These are phyloP conservation scores for Decapterus maruadsi DNA, from an alignment of 2,797 vertebrate genomes.

Conservation along the genomic window DNA sequence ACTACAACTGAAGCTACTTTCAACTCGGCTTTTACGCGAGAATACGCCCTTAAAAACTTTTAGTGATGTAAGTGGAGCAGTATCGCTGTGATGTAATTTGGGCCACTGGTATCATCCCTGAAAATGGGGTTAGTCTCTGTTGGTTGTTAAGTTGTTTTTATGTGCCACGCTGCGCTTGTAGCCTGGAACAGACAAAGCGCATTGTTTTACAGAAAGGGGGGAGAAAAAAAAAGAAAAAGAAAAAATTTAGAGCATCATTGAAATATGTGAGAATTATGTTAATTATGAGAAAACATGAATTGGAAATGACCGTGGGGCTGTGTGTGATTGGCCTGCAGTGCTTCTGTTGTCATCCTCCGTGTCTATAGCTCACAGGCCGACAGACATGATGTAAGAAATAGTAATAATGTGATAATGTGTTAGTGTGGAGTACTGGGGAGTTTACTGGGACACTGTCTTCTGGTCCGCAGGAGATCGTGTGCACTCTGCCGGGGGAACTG, in stretches of 20 bases:
- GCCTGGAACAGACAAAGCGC: conserved; percentile 78
- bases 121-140: conserved; percentile 70
- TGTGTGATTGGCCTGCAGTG: conserved; percentile 77
- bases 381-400: conserved; percentile 84
- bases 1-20: conserved; percentile 53
- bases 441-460: conserved; percentile 73
- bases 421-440: conserved; percentile 59
- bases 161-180: conserved; percentile 66
- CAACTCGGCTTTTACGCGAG: conserved; percentile 49
- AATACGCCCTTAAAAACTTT: conserved; percentile 68
- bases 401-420: conserved; percentile 76
- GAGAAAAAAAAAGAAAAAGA: too few relatives aligned
- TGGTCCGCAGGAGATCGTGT: conserved; percentile 54
- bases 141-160: conserved; percentile 74
- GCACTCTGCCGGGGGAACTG: conserved; percentile 55
- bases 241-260: conserved; percentile 73
- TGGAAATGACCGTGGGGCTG: conserved; percentile 72
- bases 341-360: conserved; percentile 75
- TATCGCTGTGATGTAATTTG: conserved; percentile 78
- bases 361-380: conserved; percentile 80
- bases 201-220: conserved; percentile 66
- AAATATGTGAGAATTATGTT: conserved; percentile 79
- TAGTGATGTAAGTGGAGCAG: conserved; percentile 73
- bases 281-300: conserved; percentile 77
- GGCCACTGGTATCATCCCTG: conserved; percentile 72